Base-by-base conservation (phyloP, 2,888 invertebrate genomes). In the Acanthosepion lycidas region DNA sequence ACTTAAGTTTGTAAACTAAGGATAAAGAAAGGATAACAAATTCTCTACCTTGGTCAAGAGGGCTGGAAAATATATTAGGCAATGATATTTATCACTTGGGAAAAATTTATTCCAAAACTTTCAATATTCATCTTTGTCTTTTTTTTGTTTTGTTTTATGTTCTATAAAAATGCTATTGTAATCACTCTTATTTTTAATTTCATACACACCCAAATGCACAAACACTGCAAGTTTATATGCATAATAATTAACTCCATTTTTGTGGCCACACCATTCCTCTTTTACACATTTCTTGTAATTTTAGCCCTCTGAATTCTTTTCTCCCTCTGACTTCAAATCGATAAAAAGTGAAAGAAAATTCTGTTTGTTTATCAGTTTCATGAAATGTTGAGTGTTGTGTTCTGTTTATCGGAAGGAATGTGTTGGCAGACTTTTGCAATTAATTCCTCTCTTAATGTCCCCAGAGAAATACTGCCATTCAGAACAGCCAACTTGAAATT, bases 91-190 rank as follows among this genome's bases (percentile, higher is more conserved):
- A n/a, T 78, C 78, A 78, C 78, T 78, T 78, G 78, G 12, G 78
- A 33, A 26, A 26, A 33, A n/a, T 78, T 33, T 78, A 78, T n/a
- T 33, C 33, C 78, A 78, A 78, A 33, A 2, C 78, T 78, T n/a
- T n/a, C 28, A 78, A 1, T n/a, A n/a, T 28, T 78, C 15, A 78
- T 78, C n/a, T 78, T n/a, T 42, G 3, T 42, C 3, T 42, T 42
- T 42, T 3, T 42, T 42, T 42, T 42, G 42, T 42, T 78, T 18
- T n/a, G 78, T 9, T 78, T 78, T 6, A 78, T 78, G n/a, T 78
- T 78, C 78, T 15, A 78, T 78, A 78, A 78, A 78, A 78, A n/a
- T 78, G 78, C 78, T 78, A 78, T 78, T 78, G n/a, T 78, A 78
- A 78, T 78, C 20, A 59, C 23, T 59, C 23, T 20, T 20, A 23